Evolutionary conservation across 2,888 invertebrate genomes (phyloP).

Genomic region (Anodontia alba): DNA sequence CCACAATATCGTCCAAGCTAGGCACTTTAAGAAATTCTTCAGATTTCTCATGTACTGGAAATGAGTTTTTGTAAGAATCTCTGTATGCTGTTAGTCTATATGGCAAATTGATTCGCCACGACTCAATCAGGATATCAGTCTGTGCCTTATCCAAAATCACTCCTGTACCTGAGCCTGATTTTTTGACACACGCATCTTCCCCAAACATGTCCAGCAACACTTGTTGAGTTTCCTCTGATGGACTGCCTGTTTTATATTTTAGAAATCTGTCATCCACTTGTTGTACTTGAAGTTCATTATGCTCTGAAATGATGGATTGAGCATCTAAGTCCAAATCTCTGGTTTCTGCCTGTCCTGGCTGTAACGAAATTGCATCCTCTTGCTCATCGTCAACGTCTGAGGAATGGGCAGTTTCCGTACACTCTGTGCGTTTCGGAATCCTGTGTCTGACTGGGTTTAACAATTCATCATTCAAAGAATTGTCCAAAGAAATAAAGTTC

Average conservation of each 20-base stretch:
- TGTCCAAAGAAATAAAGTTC: neutral
- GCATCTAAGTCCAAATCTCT: neutral
- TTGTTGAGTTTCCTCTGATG: slow-evolving; percentile 9
- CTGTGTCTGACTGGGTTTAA: too few relatives aligned
- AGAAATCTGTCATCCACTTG: too few relatives aligned
- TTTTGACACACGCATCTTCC: neutral
- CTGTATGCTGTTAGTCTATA: slow-evolving; percentile 34
- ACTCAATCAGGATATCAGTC: slow-evolving; percentile 29
- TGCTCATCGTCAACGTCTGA: neutral
- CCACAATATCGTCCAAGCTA: too few relatives aligned
- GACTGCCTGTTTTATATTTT: neutral
- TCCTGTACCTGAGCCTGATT: neutral
- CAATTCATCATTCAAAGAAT: neutral
- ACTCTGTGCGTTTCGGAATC: too few relatives aligned
- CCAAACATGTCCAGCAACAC: slow-evolving; percentile 5
- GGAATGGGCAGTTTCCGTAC: neutral
- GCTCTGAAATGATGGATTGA: neutral
- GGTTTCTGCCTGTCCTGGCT: neutral
- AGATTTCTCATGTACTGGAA: slow-evolving; percentile 32
- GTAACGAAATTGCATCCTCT: neutral
- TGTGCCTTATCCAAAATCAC: slow-evolving; percentile 26
- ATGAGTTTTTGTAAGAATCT: slow-evolving; percentile 29
- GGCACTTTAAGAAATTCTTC: slow-evolving; percentile 20
- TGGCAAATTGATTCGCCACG: slow-evolving; percentile 32
- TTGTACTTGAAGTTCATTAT: neutral